phyloP scores from a whole-genome alignment of 1,140 invertebrate species.

The Cecropterus lyciades region DNA sequence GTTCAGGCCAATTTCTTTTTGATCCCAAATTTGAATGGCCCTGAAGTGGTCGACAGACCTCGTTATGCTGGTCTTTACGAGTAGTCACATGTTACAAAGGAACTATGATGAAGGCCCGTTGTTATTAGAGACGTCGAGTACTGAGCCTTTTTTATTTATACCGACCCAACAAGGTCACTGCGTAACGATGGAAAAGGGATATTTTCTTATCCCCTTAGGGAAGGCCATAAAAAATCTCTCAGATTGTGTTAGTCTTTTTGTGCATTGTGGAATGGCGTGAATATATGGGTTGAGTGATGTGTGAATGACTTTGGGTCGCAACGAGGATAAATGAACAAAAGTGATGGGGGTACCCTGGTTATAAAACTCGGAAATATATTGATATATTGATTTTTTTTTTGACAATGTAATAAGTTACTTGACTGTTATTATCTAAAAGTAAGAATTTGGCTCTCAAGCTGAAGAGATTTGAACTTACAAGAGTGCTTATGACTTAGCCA shows the following conservation, averaged over 20 bases:
- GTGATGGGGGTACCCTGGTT: constrained; percentile 12
- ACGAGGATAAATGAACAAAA: constrained; percentile 18
- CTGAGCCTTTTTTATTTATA: constrained; percentile 64
- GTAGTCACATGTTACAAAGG: constrained; percentile 61
- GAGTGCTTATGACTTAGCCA: no score
- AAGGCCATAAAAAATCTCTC: constrained; percentile 40
- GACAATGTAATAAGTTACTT: constrained; percentile 8
- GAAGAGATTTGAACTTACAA: no score
- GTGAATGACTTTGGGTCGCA: constrained; percentile 31
- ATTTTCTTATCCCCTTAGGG: constrained; percentile 40
- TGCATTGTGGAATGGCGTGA: constrained; percentile 31
- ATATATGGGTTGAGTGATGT: constrained; percentile 31
- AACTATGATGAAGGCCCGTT: constrained; percentile 61
- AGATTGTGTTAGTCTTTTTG: constrained; percentile 38
- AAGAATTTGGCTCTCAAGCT: no score
- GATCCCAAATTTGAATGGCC: constrained; percentile 20
- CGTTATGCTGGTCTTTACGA: constrained; percentile 30
- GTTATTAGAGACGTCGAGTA: constrained; percentile 62
- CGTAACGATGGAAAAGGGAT: constrained; percentile 47
- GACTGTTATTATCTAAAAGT: neutral
- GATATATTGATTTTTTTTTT: no score
- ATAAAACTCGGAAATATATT: constrained; percentile 19
- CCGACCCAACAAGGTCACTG: constrained; percentile 46
- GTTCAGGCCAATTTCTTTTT: constrained; percentile 9
- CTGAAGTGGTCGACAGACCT: constrained; percentile 34